Percentiles rank a stretch among this genome's conserved stretches.
Evolutionary conservation across 2,888 invertebrate genomes (phyloP).

Genomic region (Agrotis puta): DNA sequence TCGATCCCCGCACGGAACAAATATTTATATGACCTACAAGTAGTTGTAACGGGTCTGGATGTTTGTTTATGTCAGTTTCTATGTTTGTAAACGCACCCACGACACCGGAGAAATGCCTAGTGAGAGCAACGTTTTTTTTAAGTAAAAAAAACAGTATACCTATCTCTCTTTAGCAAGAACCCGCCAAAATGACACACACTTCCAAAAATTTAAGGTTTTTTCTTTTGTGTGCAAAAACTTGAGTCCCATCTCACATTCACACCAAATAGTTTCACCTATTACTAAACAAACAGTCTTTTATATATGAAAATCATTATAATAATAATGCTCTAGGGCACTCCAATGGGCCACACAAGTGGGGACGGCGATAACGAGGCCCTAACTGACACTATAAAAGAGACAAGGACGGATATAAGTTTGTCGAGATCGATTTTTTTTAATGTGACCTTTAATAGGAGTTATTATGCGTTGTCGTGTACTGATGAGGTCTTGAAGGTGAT

Average conservation of each 20-base stretch:
- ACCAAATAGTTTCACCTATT: constrained; percentile 28
- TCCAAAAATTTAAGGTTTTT: too few relatives aligned
- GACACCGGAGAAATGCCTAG: too few relatives aligned
- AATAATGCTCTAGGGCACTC: constrained; percentile 59
- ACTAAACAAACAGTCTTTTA: constrained; percentile 34
- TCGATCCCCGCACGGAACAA: too few relatives aligned
- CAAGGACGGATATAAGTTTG: constrained; percentile 39
- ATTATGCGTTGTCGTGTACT: constrained; percentile 28
- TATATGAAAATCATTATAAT: constrained; percentile 55
- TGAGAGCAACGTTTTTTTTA: too few relatives aligned
- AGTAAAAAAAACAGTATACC: too few relatives aligned
- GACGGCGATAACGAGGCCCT: constrained; percentile 64
- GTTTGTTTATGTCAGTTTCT: too few relatives aligned
- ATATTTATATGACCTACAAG: too few relatives aligned
- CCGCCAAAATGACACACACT: too few relatives aligned
- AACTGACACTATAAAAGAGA: constrained; percentile 34
- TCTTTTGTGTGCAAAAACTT: background rate
- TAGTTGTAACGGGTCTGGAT: too few relatives aligned
- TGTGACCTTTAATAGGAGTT: constrained; percentile 36
- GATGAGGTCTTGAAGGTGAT: constrained; percentile 12
- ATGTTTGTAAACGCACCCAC: too few relatives aligned
- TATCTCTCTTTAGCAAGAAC: too few relatives aligned
- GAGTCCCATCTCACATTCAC: background rate
- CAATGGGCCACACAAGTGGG: constrained; percentile 64
- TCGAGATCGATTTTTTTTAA: constrained; percentile 47